A percentile compares a stretch with the other conserved stretches of the same genome.
Conservation (phyloP, 92 coral and sea anemone genomes). For the Epizoanthus illoricatus region DNA sequence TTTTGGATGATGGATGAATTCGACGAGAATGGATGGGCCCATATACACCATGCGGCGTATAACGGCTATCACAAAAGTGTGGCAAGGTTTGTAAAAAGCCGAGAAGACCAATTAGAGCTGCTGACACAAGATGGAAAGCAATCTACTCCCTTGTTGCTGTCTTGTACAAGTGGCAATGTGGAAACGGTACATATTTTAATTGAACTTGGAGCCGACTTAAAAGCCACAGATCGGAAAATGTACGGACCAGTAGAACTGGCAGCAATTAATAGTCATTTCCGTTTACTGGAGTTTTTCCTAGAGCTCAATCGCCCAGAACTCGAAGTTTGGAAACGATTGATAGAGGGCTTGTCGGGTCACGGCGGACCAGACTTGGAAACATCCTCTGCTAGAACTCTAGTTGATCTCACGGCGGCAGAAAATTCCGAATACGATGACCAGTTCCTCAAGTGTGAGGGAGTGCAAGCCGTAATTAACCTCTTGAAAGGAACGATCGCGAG, state of each 20-base stretch:
- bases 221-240: conserved; percentile 74
- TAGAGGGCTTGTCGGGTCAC: conserved; percentile 55
- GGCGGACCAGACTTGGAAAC: conserved; percentile 60
- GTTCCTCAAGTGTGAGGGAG: conserved; percentile 67
- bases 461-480: conserved; percentile 62
- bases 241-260: conserved; percentile 81
- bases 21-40: conserved; percentile 98
- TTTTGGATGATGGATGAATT: conserved; percentile 84
- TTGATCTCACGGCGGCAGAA: conserved; percentile 72
- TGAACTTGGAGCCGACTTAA: conserved; percentile 79
- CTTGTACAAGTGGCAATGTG: conserved; percentile 83
- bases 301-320: conserved; percentile 66
- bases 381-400: conserved; percentile 73
- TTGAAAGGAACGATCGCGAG: conserved; percentile 65
- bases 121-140: conserved; percentile 87
- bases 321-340: conserved; percentile 75
- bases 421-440: conserved; percentile 56
- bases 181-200: conserved; percentile 88
- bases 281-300: conserved; percentile 77
- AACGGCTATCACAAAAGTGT: conserved; percentile 96
- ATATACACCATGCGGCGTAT: conserved; percentile 95
- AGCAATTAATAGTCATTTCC: conserved; percentile 65
- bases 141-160: conserved; percentile 78
- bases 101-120: conserved; percentile 88
- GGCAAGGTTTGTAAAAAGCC: conserved; percentile 77